Evolutionary conservation across 2,797 vertebrate genomes (phyloP).

Genomic region (Sus cebifrons): DNA sequence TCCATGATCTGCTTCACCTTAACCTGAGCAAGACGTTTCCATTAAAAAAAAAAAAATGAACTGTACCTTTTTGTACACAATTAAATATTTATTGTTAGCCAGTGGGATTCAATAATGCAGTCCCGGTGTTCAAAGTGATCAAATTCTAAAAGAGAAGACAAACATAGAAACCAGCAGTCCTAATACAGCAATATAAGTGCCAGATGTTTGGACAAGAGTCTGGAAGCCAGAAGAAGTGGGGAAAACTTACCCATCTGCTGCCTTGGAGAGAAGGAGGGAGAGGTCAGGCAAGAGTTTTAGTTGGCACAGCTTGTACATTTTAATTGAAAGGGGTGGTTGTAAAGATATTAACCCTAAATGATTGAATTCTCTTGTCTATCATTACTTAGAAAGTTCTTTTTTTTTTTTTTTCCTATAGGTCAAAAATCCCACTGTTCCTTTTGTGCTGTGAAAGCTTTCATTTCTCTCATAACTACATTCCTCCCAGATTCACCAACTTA

Average conservation of each 20-base stretch:
- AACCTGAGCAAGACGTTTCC: conserved; percentile 41
- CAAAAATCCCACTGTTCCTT: not conserved
- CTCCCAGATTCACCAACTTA: not conserved
- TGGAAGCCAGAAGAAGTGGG: conserved; percentile 7
- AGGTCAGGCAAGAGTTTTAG: conserved; percentile 25
- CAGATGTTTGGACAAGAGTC: conserved; percentile 63
- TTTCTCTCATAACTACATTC: conserved; percentile 9
- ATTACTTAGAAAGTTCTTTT: not conserved
- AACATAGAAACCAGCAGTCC: conserved; percentile 32
- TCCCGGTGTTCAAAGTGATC: conserved; percentile 42
- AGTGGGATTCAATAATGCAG: conserved; percentile 60
- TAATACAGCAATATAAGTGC: not conserved
- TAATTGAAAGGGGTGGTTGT: conserved; percentile 11
- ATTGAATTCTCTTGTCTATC: conserved; percentile 34
- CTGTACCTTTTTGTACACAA: conserved; percentile 61
- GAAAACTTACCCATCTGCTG: conserved; percentile 30
- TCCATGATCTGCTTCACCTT: not conserved
- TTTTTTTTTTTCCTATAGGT: not conserved
- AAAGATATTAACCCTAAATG: conserved; percentile 27
- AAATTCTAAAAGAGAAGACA: conserved; percentile 61
- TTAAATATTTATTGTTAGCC: conserved; percentile 74
- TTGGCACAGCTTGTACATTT: not conserved
- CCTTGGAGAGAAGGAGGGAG: not conserved
- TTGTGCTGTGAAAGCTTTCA: conserved; percentile 7
- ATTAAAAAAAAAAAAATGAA: conserved; percentile 48